Conservation (phyloP, 2,113 vertebrate genomes). For the Percopsis transmontana region DNA sequence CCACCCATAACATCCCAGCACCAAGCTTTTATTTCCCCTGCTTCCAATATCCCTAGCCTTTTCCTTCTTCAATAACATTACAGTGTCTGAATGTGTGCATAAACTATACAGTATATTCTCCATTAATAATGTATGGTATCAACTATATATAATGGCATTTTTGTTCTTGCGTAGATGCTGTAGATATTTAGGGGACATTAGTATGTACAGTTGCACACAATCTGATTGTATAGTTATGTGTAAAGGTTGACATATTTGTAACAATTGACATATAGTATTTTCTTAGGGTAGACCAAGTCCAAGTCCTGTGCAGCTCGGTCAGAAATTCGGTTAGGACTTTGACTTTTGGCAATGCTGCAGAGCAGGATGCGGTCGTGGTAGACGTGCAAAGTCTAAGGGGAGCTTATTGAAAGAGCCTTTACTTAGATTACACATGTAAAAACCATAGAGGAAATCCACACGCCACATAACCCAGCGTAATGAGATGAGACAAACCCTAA, state of each 20-base stretch:
- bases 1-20: no score
- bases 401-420: conserved; percentile 14
- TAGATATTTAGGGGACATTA: neutral
- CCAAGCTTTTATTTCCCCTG: no score
- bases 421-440: conserved; percentile 15
- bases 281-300: no score
- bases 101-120: no score
- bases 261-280: no score
- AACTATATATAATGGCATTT: neutral
- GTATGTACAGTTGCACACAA: no score
- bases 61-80: no score
- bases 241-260: no score
- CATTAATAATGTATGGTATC: no score
- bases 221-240: no score
- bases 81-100: neutral
- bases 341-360: conserved; percentile 12
- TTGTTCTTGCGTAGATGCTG: neutral
- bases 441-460: conserved; percentile 39
- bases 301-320: neutral
- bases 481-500: conserved; percentile 39
- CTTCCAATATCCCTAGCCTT: no score
- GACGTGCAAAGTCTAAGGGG: conserved; percentile 21
- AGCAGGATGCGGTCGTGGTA: conserved; percentile 30
- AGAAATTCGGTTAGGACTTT: neutral
- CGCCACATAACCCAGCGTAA: conserved; percentile 25